Base-by-base conservation (phyloP, 2,797 vertebrate genomes). In the Sebastes steindachneri region DNA sequence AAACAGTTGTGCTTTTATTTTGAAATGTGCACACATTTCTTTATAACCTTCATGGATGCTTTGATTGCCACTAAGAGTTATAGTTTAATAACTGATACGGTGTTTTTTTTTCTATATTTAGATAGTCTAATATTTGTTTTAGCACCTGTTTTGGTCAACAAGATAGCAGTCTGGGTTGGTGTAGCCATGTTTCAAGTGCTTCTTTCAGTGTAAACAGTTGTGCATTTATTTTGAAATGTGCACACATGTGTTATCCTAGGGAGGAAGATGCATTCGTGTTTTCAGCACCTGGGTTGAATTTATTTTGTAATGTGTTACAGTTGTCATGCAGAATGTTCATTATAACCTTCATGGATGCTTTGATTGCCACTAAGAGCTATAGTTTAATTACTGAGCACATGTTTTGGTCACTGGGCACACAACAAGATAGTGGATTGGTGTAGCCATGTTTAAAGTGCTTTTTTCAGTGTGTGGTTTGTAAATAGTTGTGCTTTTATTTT, bases 181-280 rank as follows among this genome's bases (percentile, higher is more conserved):
- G 29, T 0, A 31, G 29, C 29, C 1, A 8, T 31, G 0, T 1
- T 31, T 8, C 1, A 31, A 31, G 29, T 31, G 29, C 12, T 37
- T 12, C 12, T n/a, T 29, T 57, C 7, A 28, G 5, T 23, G 33
- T 62, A 21, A 28, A 45, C 17, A 28, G 10, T 53, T 73, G 15
- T 19, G 54, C 7, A 9, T 51, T 59, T 11, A 10, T 21, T 31
- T 33, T 35, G 19, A 6, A 12, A 35, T 35, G 0, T 55, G 9
- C 0, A 33, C 31, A 35, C 10, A 33, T 10, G 33, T 63, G 37
- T 35, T 35, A 1, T 15, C 0, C 37, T 1, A 31, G 31, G 3
- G 8, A 54, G 7, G 19, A 15, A 2, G 65, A 3, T 75, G 28
- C 26, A 23, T 69, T 31, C 3, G 31, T 31, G 31, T 31, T 31